These are phyloP conservation scores for Lophura nycthemera DNA, from an alignment of 2,113 vertebrate genomes.

Conservation along the genomic window DNA sequence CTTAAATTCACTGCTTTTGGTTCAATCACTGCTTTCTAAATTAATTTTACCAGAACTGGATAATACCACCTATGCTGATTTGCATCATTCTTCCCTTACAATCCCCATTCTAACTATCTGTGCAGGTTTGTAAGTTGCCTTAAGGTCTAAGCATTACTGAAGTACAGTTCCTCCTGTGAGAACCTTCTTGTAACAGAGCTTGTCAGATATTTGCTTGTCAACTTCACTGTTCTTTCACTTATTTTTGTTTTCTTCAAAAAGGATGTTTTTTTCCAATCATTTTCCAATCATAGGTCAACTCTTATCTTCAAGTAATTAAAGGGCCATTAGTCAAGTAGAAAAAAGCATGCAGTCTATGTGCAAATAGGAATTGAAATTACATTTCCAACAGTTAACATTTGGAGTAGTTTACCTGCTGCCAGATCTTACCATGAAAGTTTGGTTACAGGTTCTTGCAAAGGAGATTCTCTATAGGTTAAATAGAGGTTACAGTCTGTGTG, in stretches of 20 bases:
- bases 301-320: background rate
- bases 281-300: background rate
- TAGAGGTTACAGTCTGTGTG: background rate
- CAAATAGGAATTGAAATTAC: background rate
- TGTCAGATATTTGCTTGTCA: background rate
- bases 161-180: background rate
- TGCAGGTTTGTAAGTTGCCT: background rate
- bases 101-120: background rate
- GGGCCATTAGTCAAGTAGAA: background rate
- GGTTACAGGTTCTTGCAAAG: background rate
- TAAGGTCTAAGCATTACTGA: background rate
- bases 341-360: background rate
- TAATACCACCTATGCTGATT: background rate
- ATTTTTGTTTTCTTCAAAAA: background rate
- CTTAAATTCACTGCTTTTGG: background rate
- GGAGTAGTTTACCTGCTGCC: background rate
- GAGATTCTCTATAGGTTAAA: background rate
- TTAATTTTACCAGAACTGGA: background rate
- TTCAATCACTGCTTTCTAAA: background rate
- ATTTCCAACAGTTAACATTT: background rate
- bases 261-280: no score
- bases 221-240: background rate
- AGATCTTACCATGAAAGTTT: background rate
- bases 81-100: background rate
- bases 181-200: background rate